Base-by-base conservation (phyloP, 2,113 vertebrate genomes). In the Tychaedon coryphoeus region DNA sequence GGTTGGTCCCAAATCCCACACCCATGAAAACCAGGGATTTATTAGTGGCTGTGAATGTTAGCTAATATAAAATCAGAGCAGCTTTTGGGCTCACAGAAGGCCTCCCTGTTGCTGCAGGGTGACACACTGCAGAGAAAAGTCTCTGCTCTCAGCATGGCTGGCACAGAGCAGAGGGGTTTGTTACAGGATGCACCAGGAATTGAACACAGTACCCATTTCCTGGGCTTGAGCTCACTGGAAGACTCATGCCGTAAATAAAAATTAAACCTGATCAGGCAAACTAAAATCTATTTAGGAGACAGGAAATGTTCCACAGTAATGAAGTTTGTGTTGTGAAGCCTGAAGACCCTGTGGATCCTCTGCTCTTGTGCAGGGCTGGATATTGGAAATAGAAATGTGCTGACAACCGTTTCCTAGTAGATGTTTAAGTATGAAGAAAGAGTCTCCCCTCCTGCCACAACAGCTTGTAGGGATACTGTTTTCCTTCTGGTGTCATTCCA, bases 301-400 rank as follows among this genome's bases (percentile, higher is more conserved):
- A 96, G 95, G 93, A 96, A 94, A 88, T 93, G 86, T n/a, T 88
- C 75, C 48, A 36, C 0, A 2, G 79, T 94, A 95, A 94, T 75
- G 82, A 93, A 75, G 76, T 90, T 90, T 88, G 86, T 77, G 83
- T 86, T 0, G 1, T 58, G 76, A 71, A 92, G 56, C 72, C 65
- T 71, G 70, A 95, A 86, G 92, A 36, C 43, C 75, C 36, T 48
- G 50, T 71, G 33, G 62, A n/a, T 92, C 60, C 47, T 71, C 70
- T 58, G 5, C 42, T 51, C 25, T 54, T 19, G 42, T 45, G 43
- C 43, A 45, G 33, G 86, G 9, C 53, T 82, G 31, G 36, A 2
- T 6, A 19, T 7, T 54, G 62, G 67, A 86, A 86, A 43, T 8
- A 71, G 66, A 60, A 80, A 79, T 2, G 14, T 3, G 22, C 25